These are phyloP conservation scores for Psilopsiagon aurifrons DNA, from an alignment of 2,113 vertebrate species.

Conservation along the genomic window DNA sequence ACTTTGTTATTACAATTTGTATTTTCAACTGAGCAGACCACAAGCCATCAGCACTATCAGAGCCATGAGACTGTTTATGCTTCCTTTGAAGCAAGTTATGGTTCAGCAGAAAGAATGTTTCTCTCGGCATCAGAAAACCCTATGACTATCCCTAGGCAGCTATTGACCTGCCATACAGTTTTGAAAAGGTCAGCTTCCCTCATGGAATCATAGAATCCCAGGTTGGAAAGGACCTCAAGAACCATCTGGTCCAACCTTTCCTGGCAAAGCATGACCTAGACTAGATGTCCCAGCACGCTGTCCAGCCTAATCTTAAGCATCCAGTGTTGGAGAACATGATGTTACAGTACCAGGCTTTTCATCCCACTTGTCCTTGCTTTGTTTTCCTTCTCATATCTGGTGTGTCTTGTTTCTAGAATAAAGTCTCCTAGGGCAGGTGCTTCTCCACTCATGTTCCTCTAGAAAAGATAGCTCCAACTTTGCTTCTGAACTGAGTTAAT, in stretches of 20 bases:
- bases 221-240: not conserved
- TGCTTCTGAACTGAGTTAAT: not conserved
- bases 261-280: not conserved
- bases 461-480: not conserved
- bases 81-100: not conserved
- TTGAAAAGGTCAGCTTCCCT: not conserved
- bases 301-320: not conserved
- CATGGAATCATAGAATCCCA: not conserved
- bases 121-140: not conserved
- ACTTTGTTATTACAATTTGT: not conserved
- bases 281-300: not conserved
- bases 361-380: not conserved
- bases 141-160: not conserved
- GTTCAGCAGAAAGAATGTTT: not conserved
- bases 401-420: not conserved
- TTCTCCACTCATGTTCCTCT: not conserved
- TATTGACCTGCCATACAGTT: not conserved
- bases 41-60: not conserved
- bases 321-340: not conserved
- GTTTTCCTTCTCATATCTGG: not conserved
- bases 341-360: not conserved
- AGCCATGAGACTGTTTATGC: not conserved
- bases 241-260: not conserved
- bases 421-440: not conserved
- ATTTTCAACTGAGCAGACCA: not conserved